Percentiles rank a stretch among this genome's conserved stretches.
phyloP scores from a whole-genome alignment of 1,140 invertebrate genomes.

The Drosophila sulfurigaster region DNA sequence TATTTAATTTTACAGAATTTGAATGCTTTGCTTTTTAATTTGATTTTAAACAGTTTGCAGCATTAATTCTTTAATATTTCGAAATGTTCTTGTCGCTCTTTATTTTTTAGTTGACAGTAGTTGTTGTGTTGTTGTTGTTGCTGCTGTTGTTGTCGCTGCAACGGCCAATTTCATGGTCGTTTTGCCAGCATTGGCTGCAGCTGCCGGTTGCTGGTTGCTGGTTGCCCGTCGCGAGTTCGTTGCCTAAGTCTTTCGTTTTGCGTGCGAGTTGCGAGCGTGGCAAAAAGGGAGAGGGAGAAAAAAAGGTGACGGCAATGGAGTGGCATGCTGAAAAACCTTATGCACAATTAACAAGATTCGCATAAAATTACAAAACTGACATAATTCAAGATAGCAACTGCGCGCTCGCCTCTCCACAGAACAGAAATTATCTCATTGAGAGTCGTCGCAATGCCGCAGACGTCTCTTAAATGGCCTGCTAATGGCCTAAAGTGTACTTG shows the following conservation, averaged over 20 bases:
- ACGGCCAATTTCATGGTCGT: slow-evolving; percentile 14
- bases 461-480: slow-evolving; percentile 77
- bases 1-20: too few species aligned
- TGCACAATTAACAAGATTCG: slow-evolving; percentile 79
- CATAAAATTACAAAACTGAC: slow-evolving; percentile 82
- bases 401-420: neutral
- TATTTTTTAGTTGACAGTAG: slow-evolving; percentile 7
- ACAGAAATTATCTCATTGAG: slow-evolving; percentile 55
- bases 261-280: slow-evolving; percentile 17
- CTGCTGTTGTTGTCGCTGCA: slow-evolving; percentile 19
- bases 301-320: neutral
- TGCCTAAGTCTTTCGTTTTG: slow-evolving; percentile 74
- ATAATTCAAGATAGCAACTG: slow-evolving; percentile 77
- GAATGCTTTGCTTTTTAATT: neutral
- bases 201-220: slow-evolving; percentile 36
- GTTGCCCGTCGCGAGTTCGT: slow-evolving; percentile 59
- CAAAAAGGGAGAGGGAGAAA: neutral
- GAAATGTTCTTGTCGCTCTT: neutral
- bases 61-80: neutral
- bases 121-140: slow-evolving; percentile 27
- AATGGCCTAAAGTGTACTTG: slow-evolving; percentile 83
- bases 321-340: slow-evolving; percentile 38
- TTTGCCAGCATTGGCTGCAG: slow-evolving; percentile 36
- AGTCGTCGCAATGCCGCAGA: slow-evolving; percentile 19
- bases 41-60: neutral